Evolutionary conservation across 2,113 vertebrate species (phyloP).

Genomic region (Eupsittula cactorum): DNA sequence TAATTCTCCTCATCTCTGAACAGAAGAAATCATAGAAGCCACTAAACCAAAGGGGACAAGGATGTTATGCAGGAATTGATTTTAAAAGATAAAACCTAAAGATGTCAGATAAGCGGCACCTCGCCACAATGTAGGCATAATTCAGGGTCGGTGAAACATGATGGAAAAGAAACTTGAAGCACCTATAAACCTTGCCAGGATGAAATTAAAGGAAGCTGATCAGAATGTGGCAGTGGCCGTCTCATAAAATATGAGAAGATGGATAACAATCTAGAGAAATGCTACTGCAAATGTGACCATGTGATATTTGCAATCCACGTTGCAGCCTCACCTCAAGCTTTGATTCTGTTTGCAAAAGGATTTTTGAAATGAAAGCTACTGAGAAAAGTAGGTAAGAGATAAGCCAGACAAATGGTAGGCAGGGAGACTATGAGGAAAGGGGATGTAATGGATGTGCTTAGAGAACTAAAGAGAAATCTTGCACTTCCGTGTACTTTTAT

Average conservation of each 20-base stretch:
- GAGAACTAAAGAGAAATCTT: background rate
- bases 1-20: conserved; percentile 34
- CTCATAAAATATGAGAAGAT: background rate
- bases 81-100: background rate
- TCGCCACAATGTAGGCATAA: background rate
- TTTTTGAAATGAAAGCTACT: background rate
- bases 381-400: background rate
- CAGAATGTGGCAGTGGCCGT: background rate
- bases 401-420: background rate
- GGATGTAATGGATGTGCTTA: background rate
- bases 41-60: background rate
- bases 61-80: background rate
- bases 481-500: background rate
- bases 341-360: background rate
- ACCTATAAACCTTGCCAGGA: background rate
- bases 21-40: background rate
- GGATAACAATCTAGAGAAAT: background rate
- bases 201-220: background rate
- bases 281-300: background rate
- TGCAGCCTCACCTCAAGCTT: background rate
- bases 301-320: background rate
- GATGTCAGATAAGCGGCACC: background rate
- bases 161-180: background rate
- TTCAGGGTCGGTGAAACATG: background rate
- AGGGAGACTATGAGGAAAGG: background rate